A percentile compares a stretch with the other conserved stretches of the same genome.
Evolutionary conservation across 1,140 invertebrate genomes (phyloP).

Genomic region (Apis mellifera): Amel_HAv3.1 CM009931.2:14901501-14902000

Average conservation of each 20-base stretch:
- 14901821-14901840: background rate
- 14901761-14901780: slow-evolving; percentile 2
- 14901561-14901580: background rate
- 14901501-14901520: slow-evolving; percentile 72
- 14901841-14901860: background rate
- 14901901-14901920: background rate
- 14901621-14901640: background rate
- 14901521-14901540: slow-evolving; percentile 65
- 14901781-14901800: background rate
- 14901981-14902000: no score
- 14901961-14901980: background rate
- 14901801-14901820: slow-evolving; percentile 11
- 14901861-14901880: slow-evolving; percentile 5
- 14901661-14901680: background rate
- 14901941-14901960: background rate
- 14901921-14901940: background rate
- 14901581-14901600: slow-evolving; percentile 1
- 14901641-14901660: background rate
- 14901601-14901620: slow-evolving; percentile 38
- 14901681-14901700: slow-evolving; percentile 1
- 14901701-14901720: slow-evolving; percentile 6
- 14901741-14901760: background rate
- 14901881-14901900: slow-evolving; percentile 6
- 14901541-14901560: slow-evolving; percentile 12
- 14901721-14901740: background rate